Conservation (phyloP, 2,797 vertebrate genomes). For the Sebastolobus alascanus region DNA sequence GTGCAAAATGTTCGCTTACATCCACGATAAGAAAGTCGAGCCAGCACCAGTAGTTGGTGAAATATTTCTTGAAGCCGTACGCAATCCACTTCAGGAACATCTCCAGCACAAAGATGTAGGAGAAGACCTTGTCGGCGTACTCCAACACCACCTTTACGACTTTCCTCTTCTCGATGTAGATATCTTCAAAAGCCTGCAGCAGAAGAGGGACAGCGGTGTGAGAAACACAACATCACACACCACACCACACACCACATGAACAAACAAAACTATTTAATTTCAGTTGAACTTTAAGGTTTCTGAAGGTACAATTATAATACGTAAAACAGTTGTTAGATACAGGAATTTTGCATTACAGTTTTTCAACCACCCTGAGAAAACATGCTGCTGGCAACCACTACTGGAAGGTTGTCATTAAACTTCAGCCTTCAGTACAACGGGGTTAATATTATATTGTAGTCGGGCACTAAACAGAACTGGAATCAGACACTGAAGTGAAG, state of each 20-base stretch:
- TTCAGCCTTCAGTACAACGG: background rate
- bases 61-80: slow-evolving; percentile 97
- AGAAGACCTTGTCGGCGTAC: slow-evolving; percentile 96
- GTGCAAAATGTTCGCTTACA: slow-evolving; percentile 85
- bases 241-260: no score
- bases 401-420: background rate
- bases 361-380: background rate
- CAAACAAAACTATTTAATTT: background rate
- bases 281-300: background rate
- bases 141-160: slow-evolving; percentile 91
- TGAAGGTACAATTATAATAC: background rate
- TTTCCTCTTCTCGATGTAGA: slow-evolving; percentile 95
- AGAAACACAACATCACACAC: slow-evolving; percentile 1
- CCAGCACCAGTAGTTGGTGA: slow-evolving; percentile 99
- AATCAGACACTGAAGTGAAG: background rate
- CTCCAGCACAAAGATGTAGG: slow-evolving; percentile 95
- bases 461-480: background rate
- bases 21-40: slow-evolving; percentile 99
- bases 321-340: background rate
- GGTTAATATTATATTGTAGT: background rate
- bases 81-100: slow-evolving; percentile 98
- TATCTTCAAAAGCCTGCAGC: slow-evolving; percentile 97
- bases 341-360: background rate
- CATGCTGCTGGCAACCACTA: background rate
- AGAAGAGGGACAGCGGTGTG: background rate